Conservation (phyloP, 2,113 vertebrate genomes). For the Trachemys scripta region DNA sequence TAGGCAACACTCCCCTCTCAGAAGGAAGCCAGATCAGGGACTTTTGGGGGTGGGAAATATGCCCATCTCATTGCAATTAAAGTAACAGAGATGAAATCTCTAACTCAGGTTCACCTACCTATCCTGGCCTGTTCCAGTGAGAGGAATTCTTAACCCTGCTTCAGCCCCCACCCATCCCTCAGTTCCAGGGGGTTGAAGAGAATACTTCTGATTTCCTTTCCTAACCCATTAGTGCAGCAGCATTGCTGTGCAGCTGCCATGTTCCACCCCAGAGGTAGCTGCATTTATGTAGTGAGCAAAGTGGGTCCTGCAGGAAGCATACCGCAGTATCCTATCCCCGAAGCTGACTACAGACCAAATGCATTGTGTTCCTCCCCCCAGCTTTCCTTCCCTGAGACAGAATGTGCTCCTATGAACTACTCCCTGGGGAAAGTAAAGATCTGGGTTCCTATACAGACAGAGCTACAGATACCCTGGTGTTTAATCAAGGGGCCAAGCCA, state of each 20-base stretch:
- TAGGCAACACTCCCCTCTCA: background rate
- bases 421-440: background rate
- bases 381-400: fast-evolving
- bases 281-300: background rate
- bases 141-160: background rate
- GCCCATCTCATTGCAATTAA: background rate
- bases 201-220: background rate
- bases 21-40: background rate
- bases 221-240: background rate
- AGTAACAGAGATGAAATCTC: background rate
- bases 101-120: background rate
- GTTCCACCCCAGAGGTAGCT: background rate
- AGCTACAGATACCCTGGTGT: background rate
- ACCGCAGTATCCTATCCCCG: background rate
- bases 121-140: background rate
- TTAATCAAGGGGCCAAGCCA: background rate
- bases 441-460: background rate
- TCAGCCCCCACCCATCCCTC: background rate
- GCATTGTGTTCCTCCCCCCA: background rate
- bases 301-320: background rate
- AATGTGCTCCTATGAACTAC: fast-evolving
- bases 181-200: background rate
- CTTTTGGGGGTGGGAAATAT: background rate
- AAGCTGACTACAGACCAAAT: background rate
- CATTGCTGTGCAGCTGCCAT: background rate